Evolutionary conservation across 2,113 vertebrate genomes (phyloP).

Genomic region (Sardina pilchardus): DNA sequence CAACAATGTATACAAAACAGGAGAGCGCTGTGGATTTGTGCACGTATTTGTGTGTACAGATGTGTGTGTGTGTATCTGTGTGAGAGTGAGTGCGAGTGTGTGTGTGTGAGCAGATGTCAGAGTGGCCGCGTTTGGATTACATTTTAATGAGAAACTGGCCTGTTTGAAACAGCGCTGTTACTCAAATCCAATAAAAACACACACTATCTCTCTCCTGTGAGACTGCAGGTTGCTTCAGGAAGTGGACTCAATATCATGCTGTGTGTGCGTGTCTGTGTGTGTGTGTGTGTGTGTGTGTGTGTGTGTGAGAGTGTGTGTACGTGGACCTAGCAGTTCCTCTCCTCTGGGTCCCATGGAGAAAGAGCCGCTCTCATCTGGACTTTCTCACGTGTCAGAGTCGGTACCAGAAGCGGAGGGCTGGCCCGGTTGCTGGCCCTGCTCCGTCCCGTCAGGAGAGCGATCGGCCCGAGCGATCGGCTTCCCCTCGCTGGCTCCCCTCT

Average conservation of each 20-base stretch:
- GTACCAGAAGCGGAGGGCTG: neutral
- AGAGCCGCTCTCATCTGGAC: neutral
- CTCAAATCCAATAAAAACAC: conserved; percentile 64
- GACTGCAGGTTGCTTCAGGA: conserved; percentile 36
- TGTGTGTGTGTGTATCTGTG: neutral
- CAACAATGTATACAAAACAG: neutral
- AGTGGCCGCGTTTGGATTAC: conserved; percentile 51
- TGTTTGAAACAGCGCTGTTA: conserved; percentile 51
- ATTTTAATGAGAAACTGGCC: conserved; percentile 55
- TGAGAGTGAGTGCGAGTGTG: neutral
- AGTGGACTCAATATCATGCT: neutral
- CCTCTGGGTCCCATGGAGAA: neutral
- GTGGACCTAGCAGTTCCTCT: conserved; percentile 19
- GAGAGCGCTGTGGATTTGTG: neutral
- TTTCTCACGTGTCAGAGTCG: neutral
- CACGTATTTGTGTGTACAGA: conserved; percentile 6
- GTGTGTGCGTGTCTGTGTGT: conserved; percentile 11
- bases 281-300: conserved; percentile 22
- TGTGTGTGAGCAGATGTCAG: conserved; percentile 29
- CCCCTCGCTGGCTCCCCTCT: neutral
- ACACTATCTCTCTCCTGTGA: conserved; percentile 27
- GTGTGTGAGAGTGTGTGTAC: conserved; percentile 27
- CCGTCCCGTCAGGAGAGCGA: neutral
- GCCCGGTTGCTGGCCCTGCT: neutral
- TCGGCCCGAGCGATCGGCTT: neutral